These are phyloP conservation scores for Augochlorella aurata DNA, from an alignment of 2,888 invertebrate species.

Conservation along the genomic window DNA sequence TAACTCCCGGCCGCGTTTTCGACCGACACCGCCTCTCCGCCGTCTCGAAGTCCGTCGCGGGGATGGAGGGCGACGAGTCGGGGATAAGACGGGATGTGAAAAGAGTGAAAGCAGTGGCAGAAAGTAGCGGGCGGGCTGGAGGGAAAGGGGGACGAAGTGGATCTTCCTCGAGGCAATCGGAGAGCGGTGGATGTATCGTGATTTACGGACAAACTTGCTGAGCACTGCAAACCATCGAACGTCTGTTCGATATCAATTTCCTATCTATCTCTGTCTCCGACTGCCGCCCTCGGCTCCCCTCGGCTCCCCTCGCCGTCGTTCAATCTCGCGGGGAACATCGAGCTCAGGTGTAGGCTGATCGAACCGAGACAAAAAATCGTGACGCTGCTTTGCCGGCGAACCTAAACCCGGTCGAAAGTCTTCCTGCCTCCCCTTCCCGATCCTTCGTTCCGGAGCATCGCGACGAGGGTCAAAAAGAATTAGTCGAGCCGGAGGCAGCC, in stretches of 20 bases:
- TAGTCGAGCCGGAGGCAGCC: conserved; percentile 11
- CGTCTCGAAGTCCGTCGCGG: background rate
- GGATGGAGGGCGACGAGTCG: conserved; percentile 5
- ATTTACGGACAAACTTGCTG: conserved; percentile 75
- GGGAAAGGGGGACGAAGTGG: conserved; percentile 28
- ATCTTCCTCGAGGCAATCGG: conserved; percentile 54
- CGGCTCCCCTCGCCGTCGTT: conserved; percentile 1
- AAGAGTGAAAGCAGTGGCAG: conserved; percentile 29
- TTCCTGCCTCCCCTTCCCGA: background rate
- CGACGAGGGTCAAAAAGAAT: conserved; percentile 25
- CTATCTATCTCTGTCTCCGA: conserved; percentile 49
- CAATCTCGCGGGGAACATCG: conserved; percentile 31
- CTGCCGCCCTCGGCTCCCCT: background rate
- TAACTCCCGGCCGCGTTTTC: conserved; percentile 51
- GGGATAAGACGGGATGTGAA: conserved; percentile 46
- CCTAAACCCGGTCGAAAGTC: background rate
- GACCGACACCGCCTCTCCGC: conserved; percentile 29
- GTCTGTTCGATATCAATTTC: conserved; percentile 69
- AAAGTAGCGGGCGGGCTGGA: background rate
- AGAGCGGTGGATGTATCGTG: conserved; percentile 65
- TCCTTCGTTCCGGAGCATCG: conserved; percentile 17
- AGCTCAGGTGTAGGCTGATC: conserved; percentile 24
- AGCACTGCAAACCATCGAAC: conserved; percentile 58
- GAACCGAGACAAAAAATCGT: background rate
- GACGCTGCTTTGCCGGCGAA: background rate